These are phyloP conservation scores for Saccostrea glomerata DNA, from an alignment of 1,140 invertebrate genomes.

Conservation along the genomic window DNA sequence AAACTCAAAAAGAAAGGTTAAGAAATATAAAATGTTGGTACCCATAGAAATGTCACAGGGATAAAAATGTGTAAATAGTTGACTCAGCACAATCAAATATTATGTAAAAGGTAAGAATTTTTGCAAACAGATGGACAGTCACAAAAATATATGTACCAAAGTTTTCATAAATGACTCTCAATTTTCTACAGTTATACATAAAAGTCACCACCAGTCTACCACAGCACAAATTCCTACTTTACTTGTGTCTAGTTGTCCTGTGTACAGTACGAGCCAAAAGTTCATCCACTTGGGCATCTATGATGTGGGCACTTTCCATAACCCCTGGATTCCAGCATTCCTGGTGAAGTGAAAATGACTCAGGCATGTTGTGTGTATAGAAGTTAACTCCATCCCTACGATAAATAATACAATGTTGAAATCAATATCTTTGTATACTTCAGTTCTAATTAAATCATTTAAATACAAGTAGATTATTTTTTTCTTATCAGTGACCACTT, in stretches of 20 bases:
- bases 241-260: slow-evolving; percentile 80
- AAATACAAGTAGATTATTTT: background rate
- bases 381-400: slow-evolving; percentile 46
- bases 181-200: background rate
- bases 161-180: no score
- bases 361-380: slow-evolving; percentile 51
- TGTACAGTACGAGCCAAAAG: slow-evolving; percentile 85
- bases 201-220: background rate
- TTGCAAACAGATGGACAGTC: no score
- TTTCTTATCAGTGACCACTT: slow-evolving; percentile 17
- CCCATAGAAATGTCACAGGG: no score
- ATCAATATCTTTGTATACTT: background rate
- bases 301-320: slow-evolving; percentile 66
- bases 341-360: slow-evolving; percentile 51
- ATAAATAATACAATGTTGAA: background rate
- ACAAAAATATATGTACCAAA: no score
- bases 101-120: no score
- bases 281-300: slow-evolving; percentile 81
- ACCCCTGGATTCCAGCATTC: slow-evolving; percentile 60
- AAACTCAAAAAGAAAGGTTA: no score
- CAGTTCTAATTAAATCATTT: background rate
- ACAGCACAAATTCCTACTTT: slow-evolving; percentile 43
- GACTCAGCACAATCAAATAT: no score
- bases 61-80: no score
- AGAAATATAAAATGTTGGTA: no score